These are phyloP conservation scores for Micronisus gabar DNA, from an alignment of 2,113 vertebrate genomes.

Conservation along the genomic window DNA sequence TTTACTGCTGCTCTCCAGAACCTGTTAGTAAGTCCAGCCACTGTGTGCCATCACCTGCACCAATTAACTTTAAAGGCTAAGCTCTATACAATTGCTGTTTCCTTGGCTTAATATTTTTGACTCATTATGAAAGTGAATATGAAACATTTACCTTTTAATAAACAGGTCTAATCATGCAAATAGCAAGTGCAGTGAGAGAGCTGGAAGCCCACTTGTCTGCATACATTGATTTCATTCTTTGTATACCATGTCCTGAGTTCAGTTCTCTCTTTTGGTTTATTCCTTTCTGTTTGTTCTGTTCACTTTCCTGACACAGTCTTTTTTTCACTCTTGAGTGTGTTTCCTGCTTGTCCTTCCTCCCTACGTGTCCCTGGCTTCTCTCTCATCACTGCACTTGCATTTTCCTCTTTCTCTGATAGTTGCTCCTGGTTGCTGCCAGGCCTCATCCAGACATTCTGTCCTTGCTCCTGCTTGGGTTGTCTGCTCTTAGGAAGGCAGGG, in stretches of 20 bases:
- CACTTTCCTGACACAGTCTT: background rate
- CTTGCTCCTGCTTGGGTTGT: background rate
- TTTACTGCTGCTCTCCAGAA: background rate
- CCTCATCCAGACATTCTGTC: background rate
- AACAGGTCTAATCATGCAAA: background rate
- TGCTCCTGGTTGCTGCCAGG: background rate
- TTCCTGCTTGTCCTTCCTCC: background rate
- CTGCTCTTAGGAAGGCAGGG: background rate
- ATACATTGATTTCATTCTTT: background rate
- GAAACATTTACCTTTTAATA: background rate
- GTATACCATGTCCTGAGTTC: background rate
- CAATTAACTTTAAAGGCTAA: background rate
- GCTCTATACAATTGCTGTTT: background rate
- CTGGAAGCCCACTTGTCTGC: background rate
- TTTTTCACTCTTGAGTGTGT: rapidly evolving
- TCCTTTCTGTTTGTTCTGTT: background rate
- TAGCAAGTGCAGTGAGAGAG: background rate
- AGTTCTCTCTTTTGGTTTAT: background rate
- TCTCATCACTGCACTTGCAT: background rate
- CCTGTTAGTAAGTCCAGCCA: background rate
- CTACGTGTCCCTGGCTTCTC: background rate
- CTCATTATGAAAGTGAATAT: background rate
- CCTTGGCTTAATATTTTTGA: background rate
- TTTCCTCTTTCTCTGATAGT: background rate
- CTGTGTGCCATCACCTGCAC: background rate